phyloP scores from a whole-genome alignment of 2,888 invertebrate genomes.

The Metopia argyrocephala region DNA sequence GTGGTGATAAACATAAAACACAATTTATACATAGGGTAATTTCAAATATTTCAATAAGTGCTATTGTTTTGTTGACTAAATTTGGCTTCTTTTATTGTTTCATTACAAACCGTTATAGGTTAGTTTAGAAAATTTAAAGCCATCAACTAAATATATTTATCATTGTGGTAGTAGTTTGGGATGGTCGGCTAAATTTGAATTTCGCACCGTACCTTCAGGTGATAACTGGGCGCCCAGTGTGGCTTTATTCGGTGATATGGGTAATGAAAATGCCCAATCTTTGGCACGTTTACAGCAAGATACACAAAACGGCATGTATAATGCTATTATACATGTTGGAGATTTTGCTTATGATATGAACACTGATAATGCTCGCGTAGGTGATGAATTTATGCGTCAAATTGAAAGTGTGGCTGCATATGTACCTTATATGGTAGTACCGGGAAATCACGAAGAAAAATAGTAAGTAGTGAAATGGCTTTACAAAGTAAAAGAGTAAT shows the following conservation, averaged over 20 bases:
- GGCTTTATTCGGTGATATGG: slow-evolving; percentile 96
- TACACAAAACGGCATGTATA: slow-evolving; percentile 87
- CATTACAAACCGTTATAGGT: slow-evolving; percentile 39
- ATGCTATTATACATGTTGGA: slow-evolving; percentile 94
- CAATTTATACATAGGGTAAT: slow-evolving; percentile 90
- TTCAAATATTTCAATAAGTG: background rate
- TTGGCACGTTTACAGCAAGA: slow-evolving; percentile 91
- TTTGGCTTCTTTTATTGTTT: slow-evolving; percentile 33
- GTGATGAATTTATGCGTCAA: slow-evolving; percentile 96
- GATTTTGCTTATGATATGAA: slow-evolving; percentile 98
- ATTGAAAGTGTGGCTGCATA: slow-evolving; percentile 94
- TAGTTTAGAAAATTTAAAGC: slow-evolving; percentile 79
- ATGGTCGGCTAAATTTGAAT: slow-evolving; percentile 90
- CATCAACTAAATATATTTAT: slow-evolving; percentile 86
- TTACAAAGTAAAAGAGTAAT: background rate
- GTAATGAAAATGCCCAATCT: slow-evolving; percentile 92
- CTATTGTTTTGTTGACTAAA: slow-evolving; percentile 18
- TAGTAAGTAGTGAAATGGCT: slow-evolving; percentile 80
- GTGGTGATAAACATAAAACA: slow-evolving; percentile 82
- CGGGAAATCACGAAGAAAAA: slow-evolving; percentile 93
- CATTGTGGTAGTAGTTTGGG: slow-evolving; percentile 88
- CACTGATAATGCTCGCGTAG: slow-evolving; percentile 87
- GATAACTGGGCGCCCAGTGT: slow-evolving; percentile 88
- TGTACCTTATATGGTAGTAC: slow-evolving; percentile 94
- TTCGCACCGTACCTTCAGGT: slow-evolving; percentile 84